Evolutionary conservation across 2,797 vertebrate genomes (phyloP), one percentile per base, ranked within the genome.

Genomic region (Jordanella pulchra): DNA sequence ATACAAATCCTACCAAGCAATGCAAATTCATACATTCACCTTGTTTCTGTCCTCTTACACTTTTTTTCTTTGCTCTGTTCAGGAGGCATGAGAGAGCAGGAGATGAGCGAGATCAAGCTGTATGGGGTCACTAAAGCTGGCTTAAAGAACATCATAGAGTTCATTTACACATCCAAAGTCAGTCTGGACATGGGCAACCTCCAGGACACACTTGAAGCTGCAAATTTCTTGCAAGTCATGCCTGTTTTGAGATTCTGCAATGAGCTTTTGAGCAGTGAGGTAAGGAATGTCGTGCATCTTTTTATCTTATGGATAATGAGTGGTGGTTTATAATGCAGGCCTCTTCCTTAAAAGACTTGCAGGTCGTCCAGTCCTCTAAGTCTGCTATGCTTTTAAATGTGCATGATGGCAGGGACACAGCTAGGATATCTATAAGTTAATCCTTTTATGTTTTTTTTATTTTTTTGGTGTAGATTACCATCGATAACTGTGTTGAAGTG

Each of bases 1-100:
- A 58, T 12, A 45, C 32, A 71, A 79, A 79, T 71, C 82, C 30
- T 50, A 47, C 28, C 10, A 63, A 64, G 63, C 3, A 2, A 76
- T 65, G 68, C 67, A 27, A 72, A 77, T 42, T 66, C 69, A 77
- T 27, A 47, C 44, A 1, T 50, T 87, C 67, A 73, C 82, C 79
- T 76, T 76, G 75, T 54, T 73, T 74, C 55, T 61, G 44, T 69
- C 53, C 60, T 67, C 66, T 66, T 78, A n/a, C 45, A 0, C 60
- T 47, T 39, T 39, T 39, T 39, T 9, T 47, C 25, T 51, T 35
- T 48, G 32, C n/a, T 48, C 64, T 61, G 54, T 35, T 27, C 81
- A 96, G 95, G 94, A 76, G 95, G 94, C 76, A 96, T 96, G 95
- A 94, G 91, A 80, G 95, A 96, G 87, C 93, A 94, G 86, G 91